These are phyloP conservation scores for Cotesia typhae DNA, from an alignment of 1,140 invertebrate genomes.

Conservation along the genomic window DNA sequence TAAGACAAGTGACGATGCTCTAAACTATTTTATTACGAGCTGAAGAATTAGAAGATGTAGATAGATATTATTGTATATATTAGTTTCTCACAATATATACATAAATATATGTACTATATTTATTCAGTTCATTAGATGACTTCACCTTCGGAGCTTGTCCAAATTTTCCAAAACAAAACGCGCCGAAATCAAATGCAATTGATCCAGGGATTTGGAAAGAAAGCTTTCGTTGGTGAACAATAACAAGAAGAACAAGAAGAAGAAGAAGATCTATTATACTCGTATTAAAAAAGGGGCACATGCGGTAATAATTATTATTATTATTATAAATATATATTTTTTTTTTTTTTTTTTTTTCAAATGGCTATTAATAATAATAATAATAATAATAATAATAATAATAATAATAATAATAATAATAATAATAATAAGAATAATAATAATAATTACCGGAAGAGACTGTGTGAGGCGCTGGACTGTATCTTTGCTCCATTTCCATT, in stretches of 20 bases:
- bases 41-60: background rate
- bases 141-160: conserved; percentile 65
- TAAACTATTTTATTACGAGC: background rate
- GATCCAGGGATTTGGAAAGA: conserved; percentile 67
- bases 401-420: no score
- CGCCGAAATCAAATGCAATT: conserved; percentile 66
- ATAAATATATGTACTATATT: background rate
- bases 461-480: conserved; percentile 60
- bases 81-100: no score
- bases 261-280: conserved; percentile 46
- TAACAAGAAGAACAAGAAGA: conserved; percentile 21
- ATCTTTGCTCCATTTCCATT: conserved; percentile 57
- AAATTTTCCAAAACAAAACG: conserved; percentile 66
- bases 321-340: no score
- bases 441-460: conserved; percentile 58
- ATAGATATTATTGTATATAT: conserved; percentile 5
- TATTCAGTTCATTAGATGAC: conserved; percentile 35
- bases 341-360: no score
- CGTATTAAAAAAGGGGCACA: background rate
- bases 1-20: background rate
- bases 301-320: no score
- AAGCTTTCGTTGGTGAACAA: conserved; percentile 54
- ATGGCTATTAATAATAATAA: no score
- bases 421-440: background rate
- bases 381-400: conserved; percentile 28